Evolutionary conservation across 2,888 invertebrate genomes (phyloP).

Genomic region (Aleiodes leptofemur): DNA sequence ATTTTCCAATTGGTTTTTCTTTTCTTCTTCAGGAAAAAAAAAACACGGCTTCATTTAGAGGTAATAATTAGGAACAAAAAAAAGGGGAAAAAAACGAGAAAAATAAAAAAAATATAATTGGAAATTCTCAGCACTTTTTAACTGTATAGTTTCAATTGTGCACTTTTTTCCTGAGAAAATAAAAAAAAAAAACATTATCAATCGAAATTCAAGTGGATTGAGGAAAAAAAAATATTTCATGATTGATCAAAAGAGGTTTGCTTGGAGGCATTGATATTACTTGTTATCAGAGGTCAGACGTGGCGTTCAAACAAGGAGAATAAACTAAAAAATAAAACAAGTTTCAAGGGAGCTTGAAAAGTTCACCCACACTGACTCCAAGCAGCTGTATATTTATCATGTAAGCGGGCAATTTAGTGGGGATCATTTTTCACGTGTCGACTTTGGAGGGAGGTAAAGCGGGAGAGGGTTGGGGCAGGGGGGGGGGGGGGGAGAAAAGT

Average conservation of each 20-base stretch:
- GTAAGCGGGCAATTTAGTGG: constrained; percentile 74
- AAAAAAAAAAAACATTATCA: no score
- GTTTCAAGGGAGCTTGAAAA: constrained; percentile 1
- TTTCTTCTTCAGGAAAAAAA: not conserved
- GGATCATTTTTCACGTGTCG: constrained; percentile 75
- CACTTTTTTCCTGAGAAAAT: no score
- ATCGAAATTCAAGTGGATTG: not conserved
- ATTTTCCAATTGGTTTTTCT: constrained; percentile 7
- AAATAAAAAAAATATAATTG: constrained; percentile 38
- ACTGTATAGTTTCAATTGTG: no score
- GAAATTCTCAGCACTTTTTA: no score
- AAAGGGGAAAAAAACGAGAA: constrained; percentile 27
- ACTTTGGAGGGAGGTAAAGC: constrained; percentile 61
- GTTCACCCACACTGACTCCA: constrained; percentile 40
- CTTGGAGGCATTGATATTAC: constrained; percentile 36
- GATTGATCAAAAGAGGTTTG: constrained; percentile 23
- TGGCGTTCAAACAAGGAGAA: constrained; percentile 53
- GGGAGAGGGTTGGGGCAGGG: no score
- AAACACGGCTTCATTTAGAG: not conserved
- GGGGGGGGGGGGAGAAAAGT: constrained; percentile 60
- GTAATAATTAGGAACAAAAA: constrained; percentile 38
- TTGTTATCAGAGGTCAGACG: constrained; percentile 53
- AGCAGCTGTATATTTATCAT: constrained; percentile 73
- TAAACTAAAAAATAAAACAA: constrained; percentile 38
- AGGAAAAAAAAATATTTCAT: no score